phyloP scores from a whole-genome alignment of 2,797 vertebrate species.

The Mormyrus proboscirostris region DNA sequence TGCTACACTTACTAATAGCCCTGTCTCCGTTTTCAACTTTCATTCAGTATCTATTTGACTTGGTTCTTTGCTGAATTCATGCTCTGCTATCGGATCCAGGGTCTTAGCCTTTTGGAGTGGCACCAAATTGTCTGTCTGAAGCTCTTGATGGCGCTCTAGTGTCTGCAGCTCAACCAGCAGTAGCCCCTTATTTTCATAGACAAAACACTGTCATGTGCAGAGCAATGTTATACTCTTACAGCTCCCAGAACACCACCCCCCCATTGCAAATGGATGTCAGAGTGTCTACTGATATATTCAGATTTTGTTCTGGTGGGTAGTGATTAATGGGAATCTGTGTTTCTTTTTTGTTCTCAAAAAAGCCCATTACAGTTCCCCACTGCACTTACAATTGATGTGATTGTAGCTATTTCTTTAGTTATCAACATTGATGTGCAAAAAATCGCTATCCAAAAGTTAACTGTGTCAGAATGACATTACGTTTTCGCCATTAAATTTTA shows the following conservation, averaged over 20 bases:
- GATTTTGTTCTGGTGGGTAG: background rate
- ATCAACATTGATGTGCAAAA: background rate
- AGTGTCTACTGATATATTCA: background rate
- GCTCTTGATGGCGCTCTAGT: background rate
- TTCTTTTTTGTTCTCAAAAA: background rate
- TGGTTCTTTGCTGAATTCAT: background rate
- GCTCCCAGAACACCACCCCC: background rate
- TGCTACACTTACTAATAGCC: background rate
- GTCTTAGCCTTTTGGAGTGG: background rate
- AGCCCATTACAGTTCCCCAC: background rate
- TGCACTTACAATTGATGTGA: background rate
- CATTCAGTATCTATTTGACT: background rate
- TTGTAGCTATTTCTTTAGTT: background rate
- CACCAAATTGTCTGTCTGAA: background rate
- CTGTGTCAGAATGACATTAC: slow-evolving; percentile 9
- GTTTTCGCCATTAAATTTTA: background rate
- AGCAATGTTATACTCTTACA: background rate
- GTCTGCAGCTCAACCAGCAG: background rate
- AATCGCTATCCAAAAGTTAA: slow-evolving; percentile 3
- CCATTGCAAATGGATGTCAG: background rate
- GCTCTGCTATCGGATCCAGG: background rate
- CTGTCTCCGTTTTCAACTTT: background rate
- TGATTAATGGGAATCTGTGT: background rate
- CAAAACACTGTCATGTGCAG: background rate
- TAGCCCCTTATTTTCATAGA: background rate